phyloP scores from a whole-genome alignment of 2,113 vertebrate genomes.

The Chaenocephalus aceratus region DNA sequence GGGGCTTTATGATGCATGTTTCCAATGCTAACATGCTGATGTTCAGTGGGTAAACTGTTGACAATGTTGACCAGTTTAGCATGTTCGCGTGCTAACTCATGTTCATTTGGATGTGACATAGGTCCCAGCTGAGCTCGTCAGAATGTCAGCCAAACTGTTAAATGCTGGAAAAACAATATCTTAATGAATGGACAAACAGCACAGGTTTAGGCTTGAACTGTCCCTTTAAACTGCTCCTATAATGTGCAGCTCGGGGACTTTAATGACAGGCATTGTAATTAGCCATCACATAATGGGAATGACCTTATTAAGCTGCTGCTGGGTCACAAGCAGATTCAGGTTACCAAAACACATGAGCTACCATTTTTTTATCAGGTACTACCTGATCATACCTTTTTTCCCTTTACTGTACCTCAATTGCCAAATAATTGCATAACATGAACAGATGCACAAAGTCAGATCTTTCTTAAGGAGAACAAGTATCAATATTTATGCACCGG shows the following conservation, averaged over 20 bases:
- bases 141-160: not conserved
- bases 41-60: not conserved
- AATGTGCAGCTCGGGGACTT: constrained; percentile 57
- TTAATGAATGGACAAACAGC: not conserved
- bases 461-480: constrained; percentile 54
- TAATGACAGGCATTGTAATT: constrained; percentile 64
- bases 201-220: constrained; percentile 15
- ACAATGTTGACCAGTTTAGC: not conserved
- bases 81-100: not conserved
- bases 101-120: not conserved
- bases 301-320: constrained; percentile 68
- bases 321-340: constrained; percentile 63
- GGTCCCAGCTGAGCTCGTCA: not conserved
- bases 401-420: not conserved
- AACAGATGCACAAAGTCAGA: constrained; percentile 47
- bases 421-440: constrained; percentile 30
- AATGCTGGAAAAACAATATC: not conserved
- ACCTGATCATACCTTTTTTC: not conserved
- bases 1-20: not conserved
- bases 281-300: constrained; percentile 65
- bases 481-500: constrained; percentile 81
- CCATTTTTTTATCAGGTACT: constrained; percentile 12
- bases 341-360: constrained; percentile 54
- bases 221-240: constrained; percentile 51
- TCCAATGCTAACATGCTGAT: not conserved